Evolutionary conservation across 1,140 invertebrate species (phyloP), one percentile per base, ranked within the genome.

Genomic region (Mycetomoellerius zeteki): DNA sequence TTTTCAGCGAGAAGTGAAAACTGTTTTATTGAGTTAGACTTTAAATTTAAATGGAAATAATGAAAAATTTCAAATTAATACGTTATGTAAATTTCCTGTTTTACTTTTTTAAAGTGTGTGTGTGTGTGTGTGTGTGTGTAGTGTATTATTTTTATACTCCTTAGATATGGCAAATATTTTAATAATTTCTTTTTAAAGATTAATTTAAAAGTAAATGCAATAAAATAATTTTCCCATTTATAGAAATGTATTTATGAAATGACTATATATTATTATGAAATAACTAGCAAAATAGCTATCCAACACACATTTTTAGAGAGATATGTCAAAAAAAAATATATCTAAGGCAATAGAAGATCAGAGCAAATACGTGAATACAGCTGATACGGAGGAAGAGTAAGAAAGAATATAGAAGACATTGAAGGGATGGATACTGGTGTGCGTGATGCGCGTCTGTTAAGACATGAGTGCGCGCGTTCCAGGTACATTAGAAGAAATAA

Each of bases 401-500:
- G 10, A 84, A 82, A 47, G 19, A 50, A 43, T 62, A 84, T 73
- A 67, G 80, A 84, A 84, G 69, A 84, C 37, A 16, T 50, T 75
- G 80, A 84, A 84, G n/a, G 80, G 80, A 14, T 62, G 80, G 69
- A 75, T 82, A 82, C 50, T 24, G 37, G n/a, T 62, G 69, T 84
- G 80, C 69, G 80, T 84, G 80, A 84, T 54, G 80, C 80, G 69
- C 69, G 80, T 84, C 67, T 84, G 80, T 75, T 73, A 84, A 84
- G 37, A 84, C 54, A 56, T 27, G 69, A 75, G 69, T 75, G 80
- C 52, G 64, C 65, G 6, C 37, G 80, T 84, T 84, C 43, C 80
- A 62, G 37, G 80, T 69, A 84, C 69, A 54, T 84, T 84, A 84
- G 80, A 75, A 84, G 54, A n/a, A 84, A 84, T 84, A 84, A 84